Evolutionary conservation across 2,113 vertebrate species (phyloP), one percentile per base, ranked within the genome.

Genomic region (Urocolius indicus): DNA sequence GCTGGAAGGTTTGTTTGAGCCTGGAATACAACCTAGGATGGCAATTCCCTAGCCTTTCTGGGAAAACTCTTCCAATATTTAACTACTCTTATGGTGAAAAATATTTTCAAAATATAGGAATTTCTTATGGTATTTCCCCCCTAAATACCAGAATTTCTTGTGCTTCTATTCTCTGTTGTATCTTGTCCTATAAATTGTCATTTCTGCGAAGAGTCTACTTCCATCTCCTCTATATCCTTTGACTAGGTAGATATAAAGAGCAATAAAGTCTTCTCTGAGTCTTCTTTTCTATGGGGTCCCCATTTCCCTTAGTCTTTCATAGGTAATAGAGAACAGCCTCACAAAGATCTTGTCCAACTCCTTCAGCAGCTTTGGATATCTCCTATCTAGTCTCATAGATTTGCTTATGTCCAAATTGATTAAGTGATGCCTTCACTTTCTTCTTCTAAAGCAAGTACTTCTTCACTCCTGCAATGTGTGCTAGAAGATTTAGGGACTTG

Each of bases 241-340:
- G 43, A 8, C 11, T 17, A 19, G 43, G 32, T 36, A 36, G 13
- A 32, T 27, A 16, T 13, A 77, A 46, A 45, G 24, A 82, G 13
- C 38, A 87, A 2, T 6, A 9, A 49, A 8, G 46, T n/a, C n/a
- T 72, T 10, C 14, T 8, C 30, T 49, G 57, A 82, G 21, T 29
- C 9, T 43, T 46, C 11, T 69, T 9, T 71, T 3, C 29, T 48
- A 0, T 2, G 2, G 59, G 9, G 10, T 73, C 14, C 32, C 30
- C 36, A n/a, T 0, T 69, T 74, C 32, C n/a, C 30, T 49, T 66
- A 46, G 20, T 45, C 22, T 49, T 68, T 59, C 34, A 51, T 2
- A 52, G 63, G 3, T 61, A 29, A 21, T 17, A 43, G 38, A 48
- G 10, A 45, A 10, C 15, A 57, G 30, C 36, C n/a, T 48, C 26